Conservation (phyloP, 2,888 invertebrate genomes). For the Eumacrocentrus americanus region DNA sequence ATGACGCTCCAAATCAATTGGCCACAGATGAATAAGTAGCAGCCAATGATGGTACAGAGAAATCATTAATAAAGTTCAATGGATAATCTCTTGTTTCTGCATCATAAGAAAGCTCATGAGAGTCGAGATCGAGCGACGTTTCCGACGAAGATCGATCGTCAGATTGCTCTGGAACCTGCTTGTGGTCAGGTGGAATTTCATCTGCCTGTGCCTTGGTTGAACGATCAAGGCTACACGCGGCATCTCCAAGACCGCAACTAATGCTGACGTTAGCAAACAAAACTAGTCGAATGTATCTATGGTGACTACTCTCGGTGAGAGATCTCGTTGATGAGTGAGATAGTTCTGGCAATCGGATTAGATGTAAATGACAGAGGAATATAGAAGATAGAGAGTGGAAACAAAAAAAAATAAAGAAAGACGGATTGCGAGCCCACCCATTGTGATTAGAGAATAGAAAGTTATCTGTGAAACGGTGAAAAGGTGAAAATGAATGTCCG, state of each 20-base stretch:
- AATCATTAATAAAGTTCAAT: neutral
- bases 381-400: slow-evolving; percentile 3
- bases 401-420: slow-evolving; percentile 13
- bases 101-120: slow-evolving; percentile 2
- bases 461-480: slow-evolving; percentile 31
- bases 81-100: neutral
- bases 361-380: slow-evolving; percentile 25
- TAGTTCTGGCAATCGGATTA: neutral
- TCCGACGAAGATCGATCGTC: slow-evolving; percentile 25
- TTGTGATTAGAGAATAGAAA: slow-evolving; percentile 40
- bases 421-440: slow-evolving; percentile 29
- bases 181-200: slow-evolving; percentile 42
- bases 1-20: no score
- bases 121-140: slow-evolving; percentile 2
- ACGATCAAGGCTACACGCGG: slow-evolving; percentile 13
- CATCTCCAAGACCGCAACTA: slow-evolving; percentile 19
- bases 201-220: slow-evolving; percentile 15
- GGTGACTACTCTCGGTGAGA: neutral
- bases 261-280: slow-evolving; percentile 17
- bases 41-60: no score
- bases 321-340: neutral
- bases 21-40: no score
- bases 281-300: neutral
- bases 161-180: slow-evolving; percentile 36
- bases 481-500: slow-evolving; percentile 33